phyloP scores from a whole-genome alignment of 2,888 invertebrate species.

The Caenorhabditis sulstoni region DNA sequence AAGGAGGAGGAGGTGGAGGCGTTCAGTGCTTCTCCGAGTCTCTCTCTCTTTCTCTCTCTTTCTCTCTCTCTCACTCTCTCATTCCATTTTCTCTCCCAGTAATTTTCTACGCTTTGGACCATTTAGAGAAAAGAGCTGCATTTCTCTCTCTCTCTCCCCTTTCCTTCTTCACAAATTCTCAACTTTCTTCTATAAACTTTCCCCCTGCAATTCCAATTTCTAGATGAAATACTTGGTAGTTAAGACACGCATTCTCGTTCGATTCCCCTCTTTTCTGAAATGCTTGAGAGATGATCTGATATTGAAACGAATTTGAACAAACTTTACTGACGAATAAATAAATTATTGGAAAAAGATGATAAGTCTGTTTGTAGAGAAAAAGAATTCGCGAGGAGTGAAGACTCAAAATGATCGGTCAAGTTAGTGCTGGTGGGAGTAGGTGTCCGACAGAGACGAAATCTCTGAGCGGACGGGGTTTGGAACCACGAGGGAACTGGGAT shows the following conservation, averaged over 20 bases:
- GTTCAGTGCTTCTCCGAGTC: slow-evolving; percentile 7
- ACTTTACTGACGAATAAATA: slow-evolving; percentile 24
- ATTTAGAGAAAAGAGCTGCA: not conserved
- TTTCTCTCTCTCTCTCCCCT: too few species aligned
- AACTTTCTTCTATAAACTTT: too few species aligned
- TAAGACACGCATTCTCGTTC: slow-evolving; percentile 10
- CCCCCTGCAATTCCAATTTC: too few species aligned
- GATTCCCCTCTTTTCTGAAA: not conserved
- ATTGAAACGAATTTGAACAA: slow-evolving; percentile 46
- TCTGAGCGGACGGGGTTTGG: too few species aligned
- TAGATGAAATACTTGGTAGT: slow-evolving; percentile 30
- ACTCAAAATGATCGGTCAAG: too few species aligned
- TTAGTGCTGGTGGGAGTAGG: too few species aligned
- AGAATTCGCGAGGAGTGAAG: too few species aligned
- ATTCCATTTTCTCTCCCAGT: slow-evolving; percentile 26
- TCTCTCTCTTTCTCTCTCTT: slow-evolving; percentile 22
- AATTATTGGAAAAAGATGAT: slow-evolving; percentile 17
- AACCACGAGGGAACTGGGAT: too few species aligned
- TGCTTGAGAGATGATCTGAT: slow-evolving; percentile 34
- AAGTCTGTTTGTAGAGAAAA: too few species aligned
- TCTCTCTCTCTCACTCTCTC: slow-evolving; percentile 35
- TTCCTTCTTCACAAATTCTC: too few species aligned
- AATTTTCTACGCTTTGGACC: slow-evolving; percentile 33
- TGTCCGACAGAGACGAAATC: too few species aligned
- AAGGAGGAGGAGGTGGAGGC: too few species aligned